These are phyloP conservation scores for Dinoponera quadriceps DNA, from an alignment of 1,140 invertebrate species.

Conservation along the genomic window DNA sequence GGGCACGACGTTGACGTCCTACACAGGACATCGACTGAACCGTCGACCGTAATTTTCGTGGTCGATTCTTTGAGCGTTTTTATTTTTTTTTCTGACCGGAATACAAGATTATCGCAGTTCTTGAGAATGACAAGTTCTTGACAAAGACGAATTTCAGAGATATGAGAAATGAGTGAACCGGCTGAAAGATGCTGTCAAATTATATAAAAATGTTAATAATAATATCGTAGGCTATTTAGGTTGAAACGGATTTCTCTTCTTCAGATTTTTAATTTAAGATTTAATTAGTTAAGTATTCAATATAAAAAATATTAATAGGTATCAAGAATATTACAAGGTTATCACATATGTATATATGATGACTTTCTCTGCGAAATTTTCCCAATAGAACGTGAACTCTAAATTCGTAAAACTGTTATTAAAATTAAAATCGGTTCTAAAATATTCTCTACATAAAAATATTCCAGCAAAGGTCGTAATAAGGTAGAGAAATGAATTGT, in stretches of 20 bases:
- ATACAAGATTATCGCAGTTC: not conserved
- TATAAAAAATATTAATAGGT: too few species aligned
- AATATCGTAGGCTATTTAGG: not conserved
- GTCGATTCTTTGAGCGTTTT: not conserved
- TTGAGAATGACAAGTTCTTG: too few species aligned
- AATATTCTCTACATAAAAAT: not conserved
- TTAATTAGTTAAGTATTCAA: constrained; percentile 3
- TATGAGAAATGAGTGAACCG: not conserved
- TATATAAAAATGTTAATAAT: not conserved
- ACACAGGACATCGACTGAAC: not conserved
- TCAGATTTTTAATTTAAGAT: not conserved
- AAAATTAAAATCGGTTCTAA: not conserved
- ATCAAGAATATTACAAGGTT: not conserved
- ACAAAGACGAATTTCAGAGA: not conserved
- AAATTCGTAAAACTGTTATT: constrained; percentile 25
- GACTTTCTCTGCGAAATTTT: not conserved
- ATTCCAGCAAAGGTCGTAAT: not conserved
- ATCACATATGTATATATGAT: not conserved
- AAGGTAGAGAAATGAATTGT: constrained; percentile 2
- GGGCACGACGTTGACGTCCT: not conserved
- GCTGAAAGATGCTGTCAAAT: constrained; percentile 9
- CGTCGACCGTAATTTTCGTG: constrained; percentile 3
- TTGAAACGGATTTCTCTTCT: not conserved
- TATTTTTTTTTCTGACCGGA: not conserved
- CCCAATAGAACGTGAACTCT: not conserved